Base-by-base conservation (phyloP, 2,888 invertebrate genomes). In the Apantesis nais region DNA sequence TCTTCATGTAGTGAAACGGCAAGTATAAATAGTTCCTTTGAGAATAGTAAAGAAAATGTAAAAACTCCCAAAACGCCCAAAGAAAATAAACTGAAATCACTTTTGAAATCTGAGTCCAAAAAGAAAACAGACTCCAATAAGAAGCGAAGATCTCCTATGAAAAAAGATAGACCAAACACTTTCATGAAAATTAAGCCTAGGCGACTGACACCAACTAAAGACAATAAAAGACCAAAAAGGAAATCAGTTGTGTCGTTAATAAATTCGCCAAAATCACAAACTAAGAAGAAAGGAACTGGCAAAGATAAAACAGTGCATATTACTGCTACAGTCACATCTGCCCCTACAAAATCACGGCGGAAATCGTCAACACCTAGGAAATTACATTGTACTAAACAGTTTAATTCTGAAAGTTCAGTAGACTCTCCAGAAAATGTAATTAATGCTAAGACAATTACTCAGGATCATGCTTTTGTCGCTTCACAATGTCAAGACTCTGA, bases 351-450 rank as follows among this genome's bases (percentile, higher is more conserved):
- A 82, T 95, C 95, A 0, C 90, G 95, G 55, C 88, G 95, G 80
- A 95, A 95, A 83, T 95, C 95, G 25, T 94, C 95, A 2, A 95
- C 95, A 4, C 95, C 95, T 3, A 88, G 95, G 77, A 95, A 95
- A 87, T 83, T 95, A 11, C 86, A 93, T 74, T 90, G 92, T 69
- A 89, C 88, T 60, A 93, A 94, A 86, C 81, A 85, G 66, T 90
- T 91, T 78, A 87, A 88, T 77, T 89, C 90, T 9, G 90, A 90
- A 80, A 90, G 86, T 80, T 87, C 88, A 63, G 84, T 84, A 9
- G 87, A 87, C 68, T 90, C 90, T 31, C 89, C 89, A 19, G 92
- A 91, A 52, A 74, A 74, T 71, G 58, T 67, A 37, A 31, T 75
- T 70, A 80, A 80, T 69, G 44, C 68, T 75, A 76, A 81, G 22